Base-by-base conservation (phyloP, 2,888 invertebrate species). In the Melieria omissa region DNA sequence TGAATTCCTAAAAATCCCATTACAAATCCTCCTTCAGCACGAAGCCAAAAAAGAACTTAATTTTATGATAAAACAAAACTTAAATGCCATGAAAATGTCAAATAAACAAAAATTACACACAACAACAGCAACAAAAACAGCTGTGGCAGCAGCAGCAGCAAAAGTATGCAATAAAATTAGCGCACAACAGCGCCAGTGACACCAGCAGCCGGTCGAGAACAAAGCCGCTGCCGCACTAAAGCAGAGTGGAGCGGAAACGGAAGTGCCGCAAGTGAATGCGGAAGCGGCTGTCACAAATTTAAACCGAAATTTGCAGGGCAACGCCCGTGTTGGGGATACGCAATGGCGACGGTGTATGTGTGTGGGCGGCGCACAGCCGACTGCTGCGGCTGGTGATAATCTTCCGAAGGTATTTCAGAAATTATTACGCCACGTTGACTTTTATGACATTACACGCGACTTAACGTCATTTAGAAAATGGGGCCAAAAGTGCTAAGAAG, bases 361-460 rank as follows among this genome's bases (percentile, higher is more conserved):
- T 14, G 49, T 66, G 49, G 49, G 16, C 49, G 57, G 42, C 8
- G 29, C 29, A 1, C 1, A 2, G 29, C 29, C 29, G 29, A 29
- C 14, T 42, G 14, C 9, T 58, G 49, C 14, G 47, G 29, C 62
- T 54, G 57, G 63, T 55, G 67, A 72, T 72, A 63, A 63, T 67
- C 67, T 67, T 52, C 58, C 52, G 66, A 14, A 61, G 57, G 65
- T 62, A 69, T 73, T 73, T 65, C n/a, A 16, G 44, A 67, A 73
- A 73, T 73, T 69, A 65, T 73, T 69, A 55, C 65, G 68, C 54
- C 68, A 64, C 68, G 65, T 67, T 73, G 72, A 69, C 69, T 69
- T 73, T 73, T 61, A 69, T 62, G 72, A 55, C 62, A 73, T 73
- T 69, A 64, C 66, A 67, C 60, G 52, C 60, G 60, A 67, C 60